phyloP scores from a whole-genome alignment of 2,888 invertebrate genomes.

The Ceraclea dissimilis region DNA sequence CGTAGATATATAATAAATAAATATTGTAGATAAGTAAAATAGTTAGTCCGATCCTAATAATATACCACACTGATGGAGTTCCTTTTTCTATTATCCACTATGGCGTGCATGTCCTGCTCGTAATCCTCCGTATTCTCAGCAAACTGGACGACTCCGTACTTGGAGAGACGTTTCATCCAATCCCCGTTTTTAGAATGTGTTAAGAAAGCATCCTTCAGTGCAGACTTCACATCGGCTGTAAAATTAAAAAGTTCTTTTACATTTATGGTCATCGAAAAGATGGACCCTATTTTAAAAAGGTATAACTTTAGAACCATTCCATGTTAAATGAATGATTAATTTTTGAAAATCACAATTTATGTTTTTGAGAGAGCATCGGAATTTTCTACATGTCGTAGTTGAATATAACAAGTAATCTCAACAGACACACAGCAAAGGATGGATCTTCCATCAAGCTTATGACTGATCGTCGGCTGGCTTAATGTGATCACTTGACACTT shows the following conservation, averaged over 20 bases:
- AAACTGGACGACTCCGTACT: slow-evolving; percentile 46
- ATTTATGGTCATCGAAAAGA: too few relatives aligned
- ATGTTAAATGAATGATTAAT: too few relatives aligned
- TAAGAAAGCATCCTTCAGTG: slow-evolving; percentile 39
- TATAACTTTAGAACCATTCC: too few relatives aligned
- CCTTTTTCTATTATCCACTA: slow-evolving; percentile 34
- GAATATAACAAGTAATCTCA: too few relatives aligned
- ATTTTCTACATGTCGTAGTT: too few relatives aligned
- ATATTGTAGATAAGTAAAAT: slow-evolving; percentile 40
- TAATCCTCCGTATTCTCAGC: slow-evolving; percentile 22
- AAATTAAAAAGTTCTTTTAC: slow-evolving; percentile 21
- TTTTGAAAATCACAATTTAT: too few relatives aligned
- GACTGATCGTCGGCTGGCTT: too few relatives aligned
- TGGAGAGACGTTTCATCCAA: slow-evolving; percentile 42
- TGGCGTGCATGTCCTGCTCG: background rate
- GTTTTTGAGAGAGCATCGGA: too few relatives aligned
- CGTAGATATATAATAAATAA: slow-evolving; percentile 31
- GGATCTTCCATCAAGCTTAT: too few relatives aligned
- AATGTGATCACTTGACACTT: too few relatives aligned
- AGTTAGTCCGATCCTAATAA: slow-evolving; percentile 43
- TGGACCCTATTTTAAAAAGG: too few relatives aligned
- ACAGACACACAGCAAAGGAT: too few relatives aligned
- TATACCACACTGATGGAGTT: slow-evolving; percentile 47
- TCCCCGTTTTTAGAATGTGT: slow-evolving; percentile 34
- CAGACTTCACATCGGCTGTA: slow-evolving; percentile 39